Conservation (phyloP, 2,113 vertebrate species). For the Vulpes ferrilata region DNA sequence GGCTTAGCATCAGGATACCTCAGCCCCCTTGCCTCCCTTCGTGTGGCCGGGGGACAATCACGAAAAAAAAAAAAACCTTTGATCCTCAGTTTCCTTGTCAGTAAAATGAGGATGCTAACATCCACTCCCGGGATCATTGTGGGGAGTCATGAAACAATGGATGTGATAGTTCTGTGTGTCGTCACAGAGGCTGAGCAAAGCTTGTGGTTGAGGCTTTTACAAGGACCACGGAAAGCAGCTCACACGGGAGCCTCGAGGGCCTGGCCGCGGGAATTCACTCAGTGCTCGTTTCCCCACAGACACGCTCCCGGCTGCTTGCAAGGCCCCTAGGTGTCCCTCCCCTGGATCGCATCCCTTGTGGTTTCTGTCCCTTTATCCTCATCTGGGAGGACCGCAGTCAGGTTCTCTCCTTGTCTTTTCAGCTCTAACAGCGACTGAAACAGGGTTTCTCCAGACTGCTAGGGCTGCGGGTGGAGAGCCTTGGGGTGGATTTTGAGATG, state of each 20-base stretch:
- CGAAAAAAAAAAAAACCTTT: too few relatives aligned
- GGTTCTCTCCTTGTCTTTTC: background rate
- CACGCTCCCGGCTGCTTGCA: accelerated
- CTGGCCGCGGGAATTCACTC: accelerated
- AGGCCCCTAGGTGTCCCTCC: accelerated
- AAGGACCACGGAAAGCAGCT: accelerated
- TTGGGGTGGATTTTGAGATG: background rate
- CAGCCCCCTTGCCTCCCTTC: background rate
- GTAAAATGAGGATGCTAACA: background rate
- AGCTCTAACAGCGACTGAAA: accelerated
- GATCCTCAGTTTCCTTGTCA: background rate
- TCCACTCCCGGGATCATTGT: background rate
- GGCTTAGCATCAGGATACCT: background rate
- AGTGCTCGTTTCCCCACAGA: accelerated
- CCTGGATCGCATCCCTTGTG: background rate
- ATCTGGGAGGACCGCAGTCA: background rate
- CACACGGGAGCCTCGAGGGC: accelerated
- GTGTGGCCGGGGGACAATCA: background rate
- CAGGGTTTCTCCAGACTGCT: background rate
- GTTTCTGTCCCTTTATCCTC: background rate
- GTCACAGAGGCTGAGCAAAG: background rate
- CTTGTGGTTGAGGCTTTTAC: accelerated
- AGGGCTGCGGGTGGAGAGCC: background rate
- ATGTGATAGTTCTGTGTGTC: accelerated
- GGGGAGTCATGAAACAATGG: background rate